Evolutionary conservation across 2,113 vertebrate species (phyloP).

Genomic region (Sander lucioperca): DNA sequence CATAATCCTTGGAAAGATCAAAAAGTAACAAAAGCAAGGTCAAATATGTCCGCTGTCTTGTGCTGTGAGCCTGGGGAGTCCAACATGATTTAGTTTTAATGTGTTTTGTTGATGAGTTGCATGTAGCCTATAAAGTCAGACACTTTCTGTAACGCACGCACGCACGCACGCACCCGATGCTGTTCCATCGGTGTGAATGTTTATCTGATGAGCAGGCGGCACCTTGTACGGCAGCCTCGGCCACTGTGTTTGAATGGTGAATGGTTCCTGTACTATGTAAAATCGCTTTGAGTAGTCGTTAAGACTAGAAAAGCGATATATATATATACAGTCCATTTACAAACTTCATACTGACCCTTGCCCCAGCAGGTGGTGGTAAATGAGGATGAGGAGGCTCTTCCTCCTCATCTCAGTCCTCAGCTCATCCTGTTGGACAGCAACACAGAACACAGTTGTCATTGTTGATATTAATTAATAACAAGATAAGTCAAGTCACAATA

Average conservation of each 20-base stretch:
- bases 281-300: too few relatives aligned
- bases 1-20: not conserved
- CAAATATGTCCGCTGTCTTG: not conserved
- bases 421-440: conserved; percentile 84
- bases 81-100: not conserved
- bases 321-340: too few relatives aligned
- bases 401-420: conserved; percentile 88
- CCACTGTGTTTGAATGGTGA: too few relatives aligned
- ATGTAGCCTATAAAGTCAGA: not conserved
- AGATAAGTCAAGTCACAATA: too few relatives aligned
- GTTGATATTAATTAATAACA: too few relatives aligned
- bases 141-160: not conserved
- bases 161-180: not conserved
- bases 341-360: conserved; percentile 88
- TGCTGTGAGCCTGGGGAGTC: not conserved
- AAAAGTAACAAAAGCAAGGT: conserved; percentile 4
- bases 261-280: too few relatives aligned
- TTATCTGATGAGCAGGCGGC: too few relatives aligned
- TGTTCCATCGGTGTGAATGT: too few relatives aligned
- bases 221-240: too few relatives aligned
- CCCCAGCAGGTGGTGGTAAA: conserved; percentile 91
- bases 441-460: conserved; percentile 2
- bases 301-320: too few relatives aligned
- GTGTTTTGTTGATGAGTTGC: not conserved
- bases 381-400: conserved; percentile 93